Evolutionary conservation across 2,797 vertebrate genomes (phyloP), one percentile per base, ranked within the genome.

Genomic region (Leuciscus waleckii): DNA sequence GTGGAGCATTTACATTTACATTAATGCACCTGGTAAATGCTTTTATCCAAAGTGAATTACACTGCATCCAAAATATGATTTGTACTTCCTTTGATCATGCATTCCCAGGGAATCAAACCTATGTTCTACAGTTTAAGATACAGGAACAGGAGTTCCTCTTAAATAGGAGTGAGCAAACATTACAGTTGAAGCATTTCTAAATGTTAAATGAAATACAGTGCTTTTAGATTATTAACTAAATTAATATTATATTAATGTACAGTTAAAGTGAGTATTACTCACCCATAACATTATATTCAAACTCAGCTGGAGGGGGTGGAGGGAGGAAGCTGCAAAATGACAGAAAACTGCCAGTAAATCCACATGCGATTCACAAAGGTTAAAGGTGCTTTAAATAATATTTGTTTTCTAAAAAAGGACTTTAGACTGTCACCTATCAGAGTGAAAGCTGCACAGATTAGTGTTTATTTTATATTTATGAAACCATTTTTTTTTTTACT

Each of bases 241-340:
- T 58, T n/a, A 7, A 54, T 77, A 17, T 5, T 77, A 13, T 26
- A 19, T 39, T 26, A 17, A 61, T 26, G 73, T 23, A 14, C 2
- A 51, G 46, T 75, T 51, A 35, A 39, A 82, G 26, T n/a, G 37
- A 16, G 37, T n/a, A 7, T 51, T 71, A 71, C 71, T 77, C 41
- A 58, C 6, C 14, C 41, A 49, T 23, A 87, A 41, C 58, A 63
- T 81, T 70, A 29, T n/a, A n/a, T n/a, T n/a, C n/a, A n/a, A n/a
- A n/a, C n/a, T n/a, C 5, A 75, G 9, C 54, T 13, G 35, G 43
- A 83, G 84, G 39, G 43, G 82, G 82, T 73, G 82, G 65, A 79
- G 49, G 79, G 21, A 21, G 81, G n/a, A 75, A 70, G 41, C 90
- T 80, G 82, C 29, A 11, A 80, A 86, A 56, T 13, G 26, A 43